These are phyloP conservation scores for Sphaerophoria rueppellii DNA, from an alignment of 2,888 invertebrate species.

Conservation along the genomic window DNA sequence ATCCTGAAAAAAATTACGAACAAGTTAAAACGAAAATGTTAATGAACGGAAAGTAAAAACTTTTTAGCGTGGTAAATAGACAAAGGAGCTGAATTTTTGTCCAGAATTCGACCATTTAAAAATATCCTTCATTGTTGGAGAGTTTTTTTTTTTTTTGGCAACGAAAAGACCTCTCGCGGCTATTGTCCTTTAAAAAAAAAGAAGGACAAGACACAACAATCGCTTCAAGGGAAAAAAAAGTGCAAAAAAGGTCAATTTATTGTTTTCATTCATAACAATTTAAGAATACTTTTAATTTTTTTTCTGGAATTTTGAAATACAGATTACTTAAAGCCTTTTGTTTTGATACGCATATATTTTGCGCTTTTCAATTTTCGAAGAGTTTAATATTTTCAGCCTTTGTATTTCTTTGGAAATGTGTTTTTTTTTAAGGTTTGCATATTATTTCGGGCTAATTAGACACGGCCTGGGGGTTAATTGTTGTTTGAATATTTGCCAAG, in stretches of 20 bases:
- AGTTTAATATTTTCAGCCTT: no score
- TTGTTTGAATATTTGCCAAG: no score
- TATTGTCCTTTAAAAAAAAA: conserved; percentile 42
- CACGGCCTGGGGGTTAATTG: no score
- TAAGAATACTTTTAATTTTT: conserved; percentile 23
- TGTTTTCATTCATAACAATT: conserved; percentile 64
- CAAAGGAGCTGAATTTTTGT: conserved; percentile 3
- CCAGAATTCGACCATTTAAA: conserved; percentile 2
- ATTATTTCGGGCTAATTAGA: no score
- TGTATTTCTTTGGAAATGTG: no score
- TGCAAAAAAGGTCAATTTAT: conserved; percentile 59
- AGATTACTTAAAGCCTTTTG: conserved; percentile 15
- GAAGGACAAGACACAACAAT: conserved; percentile 37
- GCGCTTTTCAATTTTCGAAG: no score
- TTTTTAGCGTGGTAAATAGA: conserved; percentile 39
- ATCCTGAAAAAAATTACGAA: conserved; percentile 36
- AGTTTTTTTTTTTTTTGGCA: conserved; percentile 7
- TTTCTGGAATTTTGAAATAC: not conserved
- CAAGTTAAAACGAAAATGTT: conserved; percentile 28
- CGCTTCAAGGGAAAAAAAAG: conserved; percentile 15
- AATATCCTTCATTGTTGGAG: not conserved
- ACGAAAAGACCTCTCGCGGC: conserved; percentile 37
- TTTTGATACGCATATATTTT: not conserved
- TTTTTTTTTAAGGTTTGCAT: no score
- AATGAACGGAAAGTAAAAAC: conserved; percentile 43